Base-by-base conservation (phyloP, 2,797 vertebrate species). In the Pelobates cultripes region DNA sequence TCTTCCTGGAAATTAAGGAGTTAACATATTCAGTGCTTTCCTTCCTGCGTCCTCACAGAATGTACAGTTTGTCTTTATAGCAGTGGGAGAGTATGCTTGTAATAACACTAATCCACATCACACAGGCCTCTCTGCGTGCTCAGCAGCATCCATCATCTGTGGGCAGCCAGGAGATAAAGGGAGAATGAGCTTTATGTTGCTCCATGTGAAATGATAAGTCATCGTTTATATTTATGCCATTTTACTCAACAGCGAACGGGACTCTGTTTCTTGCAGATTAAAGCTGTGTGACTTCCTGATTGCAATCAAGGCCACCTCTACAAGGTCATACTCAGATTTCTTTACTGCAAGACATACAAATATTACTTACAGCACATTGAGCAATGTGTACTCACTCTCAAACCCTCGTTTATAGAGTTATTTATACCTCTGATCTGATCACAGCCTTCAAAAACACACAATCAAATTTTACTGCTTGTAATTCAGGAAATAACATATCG, bases 91-190 rank as follows among this genome's bases (percentile, higher is more conserved):
- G 42, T 42, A 10, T n/a, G 28, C n/a, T 47, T 47, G 41, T 83
- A 83, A 78, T 73, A 73, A 77, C 70, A 66, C 73, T 77, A 77
- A 82, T 82, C 75, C 60, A 66, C 9, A 40, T 67, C 70, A 73
- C 42, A 44, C 10, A 8, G 13, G 41, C 60, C 80, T 73, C 70
- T 53, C 81, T 3, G 70, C 63, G 51, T 75, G 72, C 57, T 61
- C 68, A 78, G 80, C 77, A 82, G 84, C 87, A 93, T 93, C 92
- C 92, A 93, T 93, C 92, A 93, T 80, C 80, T 81, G 86, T 81
- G 85, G 89, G 90, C 83, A 82, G 86, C 88, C 86, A 70, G 7
- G 81, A 92, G 91, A 93, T 91, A 90, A 93, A 91, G 55, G 89
- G 84, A 81, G 67, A 83, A 84, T 85, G 88, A 91, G 89, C 92